Percentiles rank a stretch among this genome's conserved stretches.
phyloP scores from a whole-genome alignment of 2,888 invertebrate species.

The Drosophila falleni region DNA sequence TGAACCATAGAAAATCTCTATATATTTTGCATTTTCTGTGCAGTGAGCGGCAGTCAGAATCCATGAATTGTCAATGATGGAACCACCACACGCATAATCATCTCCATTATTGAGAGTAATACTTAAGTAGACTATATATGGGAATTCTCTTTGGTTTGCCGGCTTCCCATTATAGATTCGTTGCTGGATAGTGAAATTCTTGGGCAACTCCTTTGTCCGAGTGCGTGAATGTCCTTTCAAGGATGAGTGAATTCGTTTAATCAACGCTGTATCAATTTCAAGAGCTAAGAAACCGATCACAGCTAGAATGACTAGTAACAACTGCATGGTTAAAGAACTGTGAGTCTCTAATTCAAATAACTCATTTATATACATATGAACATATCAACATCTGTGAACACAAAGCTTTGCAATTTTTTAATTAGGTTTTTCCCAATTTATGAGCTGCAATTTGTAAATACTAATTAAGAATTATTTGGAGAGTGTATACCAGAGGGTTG shows the following conservation, averaged over 20 bases:
- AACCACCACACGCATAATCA: constrained; percentile 57
- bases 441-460: background rate
- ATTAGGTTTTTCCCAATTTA: constrained; percentile 5
- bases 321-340: constrained; percentile 10
- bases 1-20: constrained; percentile 46
- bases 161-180: constrained; percentile 60
- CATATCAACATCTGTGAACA: too few species aligned
- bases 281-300: background rate
- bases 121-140: constrained; percentile 57
- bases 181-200: constrained; percentile 6
- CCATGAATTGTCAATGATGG: constrained; percentile 52
- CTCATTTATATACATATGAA: constrained; percentile 13
- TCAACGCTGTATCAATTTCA: background rate
- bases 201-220: background rate
- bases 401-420: constrained; percentile 3
- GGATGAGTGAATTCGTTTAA: background rate
- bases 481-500: too few species aligned
- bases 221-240: background rate
- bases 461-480: constrained; percentile 9
- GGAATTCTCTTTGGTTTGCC: constrained; percentile 46
- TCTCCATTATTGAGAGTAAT: constrained; percentile 3
- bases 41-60: constrained; percentile 71
- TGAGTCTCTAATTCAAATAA: background rate
- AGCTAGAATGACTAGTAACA: background rate
- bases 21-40: constrained; percentile 13